Percentiles rank a stretch among this genome's conserved stretches.
These are phyloP conservation scores for Apodemia duryi DNA, from an alignment of 2,888 invertebrate species.

Conservation along the genomic window DNA sequence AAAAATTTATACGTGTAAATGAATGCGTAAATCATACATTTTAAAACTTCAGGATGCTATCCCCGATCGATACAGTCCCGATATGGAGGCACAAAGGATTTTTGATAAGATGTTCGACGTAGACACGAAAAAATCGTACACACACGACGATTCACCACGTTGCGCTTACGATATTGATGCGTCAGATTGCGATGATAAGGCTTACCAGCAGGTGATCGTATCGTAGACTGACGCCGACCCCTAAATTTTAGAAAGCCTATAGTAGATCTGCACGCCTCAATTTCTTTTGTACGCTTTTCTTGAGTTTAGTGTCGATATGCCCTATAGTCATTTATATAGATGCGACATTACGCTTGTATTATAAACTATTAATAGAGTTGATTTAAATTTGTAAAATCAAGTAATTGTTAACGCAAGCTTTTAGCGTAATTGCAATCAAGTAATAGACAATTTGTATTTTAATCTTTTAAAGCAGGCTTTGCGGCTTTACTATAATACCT, in stretches of 20 bases:
- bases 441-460: conserved; percentile 2
- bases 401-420: conserved; percentile 5
- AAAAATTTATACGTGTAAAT: conserved; percentile 26
- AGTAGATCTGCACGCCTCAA: conserved; percentile 73
- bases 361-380: background rate
- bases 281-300: conserved; percentile 66
- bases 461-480: background rate
- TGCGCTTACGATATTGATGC: conserved; percentile 74
- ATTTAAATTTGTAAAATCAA: background rate
- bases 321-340: conserved; percentile 39
- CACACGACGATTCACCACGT: conserved; percentile 66
- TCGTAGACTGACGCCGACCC: conserved; percentile 66
- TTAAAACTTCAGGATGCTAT: conserved; percentile 74
- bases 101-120: conserved; percentile 80
- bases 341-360: conserved; percentile 38
- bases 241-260: conserved; percentile 61
- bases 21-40: conserved; percentile 54
- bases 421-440: conserved; percentile 8
- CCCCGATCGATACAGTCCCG: conserved; percentile 78
- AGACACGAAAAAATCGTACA: conserved; percentile 69
- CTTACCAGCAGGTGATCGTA: conserved; percentile 71
- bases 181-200: conserved; percentile 74
- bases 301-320: conserved; percentile 50
- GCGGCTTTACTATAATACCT: background rate
- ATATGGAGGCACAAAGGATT: conserved; percentile 77